Evolutionary conservation across 2,113 vertebrate genomes (phyloP).

Genomic region (Strix uralensis): DNA sequence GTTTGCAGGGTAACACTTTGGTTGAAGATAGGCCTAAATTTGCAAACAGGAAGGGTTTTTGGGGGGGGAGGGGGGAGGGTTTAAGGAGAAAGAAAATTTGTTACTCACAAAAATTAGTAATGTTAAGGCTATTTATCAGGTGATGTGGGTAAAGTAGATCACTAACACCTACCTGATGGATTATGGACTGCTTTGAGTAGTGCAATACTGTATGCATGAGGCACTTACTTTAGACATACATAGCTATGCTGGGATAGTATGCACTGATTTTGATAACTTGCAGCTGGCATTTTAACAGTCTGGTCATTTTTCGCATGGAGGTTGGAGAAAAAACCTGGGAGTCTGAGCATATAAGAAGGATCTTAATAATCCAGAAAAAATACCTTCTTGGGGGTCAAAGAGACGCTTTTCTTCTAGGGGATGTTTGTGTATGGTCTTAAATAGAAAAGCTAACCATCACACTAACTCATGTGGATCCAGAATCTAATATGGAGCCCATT

Average conservation of each 20-base stretch:
- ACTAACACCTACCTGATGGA: background rate
- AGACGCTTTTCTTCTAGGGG: background rate
- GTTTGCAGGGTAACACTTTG: background rate
- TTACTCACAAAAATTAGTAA: background rate
- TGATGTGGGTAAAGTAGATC: background rate
- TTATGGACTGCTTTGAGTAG: background rate
- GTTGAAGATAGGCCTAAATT: background rate
- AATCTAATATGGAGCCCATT: background rate
- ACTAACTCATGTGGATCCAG: background rate
- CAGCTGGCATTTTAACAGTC: background rate
- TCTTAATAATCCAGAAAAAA: background rate
- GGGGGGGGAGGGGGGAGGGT: no score
- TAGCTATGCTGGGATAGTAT: no score
- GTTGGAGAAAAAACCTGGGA: background rate
- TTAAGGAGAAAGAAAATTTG: background rate
- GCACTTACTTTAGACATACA: background rate
- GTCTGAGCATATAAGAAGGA: background rate
- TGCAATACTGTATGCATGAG: background rate
- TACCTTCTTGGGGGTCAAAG: background rate
- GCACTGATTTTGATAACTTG: background rate
- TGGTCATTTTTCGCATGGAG: background rate
- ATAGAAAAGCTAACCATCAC: background rate
- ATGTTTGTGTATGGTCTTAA: background rate
- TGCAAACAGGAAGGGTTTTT: background rate
- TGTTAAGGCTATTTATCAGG: background rate